Percentiles rank a stretch among this genome's conserved stretches.
phyloP scores from a whole-genome alignment of 1,140 invertebrate genomes.

The Dendrolimus punctatus region DNA sequence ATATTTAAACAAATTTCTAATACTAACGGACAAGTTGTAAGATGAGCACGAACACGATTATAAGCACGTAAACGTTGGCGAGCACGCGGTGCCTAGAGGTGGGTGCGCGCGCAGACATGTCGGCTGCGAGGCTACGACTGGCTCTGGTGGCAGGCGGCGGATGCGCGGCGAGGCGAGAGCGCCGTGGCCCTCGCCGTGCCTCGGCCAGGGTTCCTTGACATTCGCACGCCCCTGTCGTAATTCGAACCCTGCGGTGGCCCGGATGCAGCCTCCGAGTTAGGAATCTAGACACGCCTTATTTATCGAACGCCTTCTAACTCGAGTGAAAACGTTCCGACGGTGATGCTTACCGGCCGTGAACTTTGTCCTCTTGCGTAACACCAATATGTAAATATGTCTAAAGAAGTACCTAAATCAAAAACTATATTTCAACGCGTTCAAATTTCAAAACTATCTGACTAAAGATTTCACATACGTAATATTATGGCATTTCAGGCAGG shows the following conservation, averaged over 20 bases:
- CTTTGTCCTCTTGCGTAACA: constrained; percentile 51
- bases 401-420: constrained; percentile 16
- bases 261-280: constrained; percentile 62
- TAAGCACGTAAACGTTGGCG: constrained; percentile 30
- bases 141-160: constrained; percentile 15
- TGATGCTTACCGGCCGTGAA: constrained; percentile 35
- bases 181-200: constrained; percentile 17
- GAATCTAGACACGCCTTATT: constrained; percentile 61
- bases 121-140: constrained; percentile 57
- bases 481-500: no score
- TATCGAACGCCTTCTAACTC: constrained; percentile 26
- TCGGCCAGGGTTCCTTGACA: constrained; percentile 59
- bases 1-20: neutral
- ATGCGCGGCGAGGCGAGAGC: constrained; percentile 17
- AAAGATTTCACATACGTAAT: no score
- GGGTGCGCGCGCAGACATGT: constrained; percentile 56
- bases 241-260: constrained; percentile 57
- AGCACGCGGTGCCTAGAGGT: constrained; percentile 44
- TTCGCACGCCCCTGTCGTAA: constrained; percentile 57
- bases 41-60: constrained; percentile 17
- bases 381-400: constrained; percentile 24
- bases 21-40: constrained; percentile 36
- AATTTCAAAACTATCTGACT: neutral
- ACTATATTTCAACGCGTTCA: constrained; percentile 2
- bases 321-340: constrained; percentile 35